A percentile compares a stretch with the other conserved stretches of the same genome.
phyloP scores from a whole-genome alignment of 2,113 vertebrate genomes.

The Rhinichthys klamathensis region DNA sequence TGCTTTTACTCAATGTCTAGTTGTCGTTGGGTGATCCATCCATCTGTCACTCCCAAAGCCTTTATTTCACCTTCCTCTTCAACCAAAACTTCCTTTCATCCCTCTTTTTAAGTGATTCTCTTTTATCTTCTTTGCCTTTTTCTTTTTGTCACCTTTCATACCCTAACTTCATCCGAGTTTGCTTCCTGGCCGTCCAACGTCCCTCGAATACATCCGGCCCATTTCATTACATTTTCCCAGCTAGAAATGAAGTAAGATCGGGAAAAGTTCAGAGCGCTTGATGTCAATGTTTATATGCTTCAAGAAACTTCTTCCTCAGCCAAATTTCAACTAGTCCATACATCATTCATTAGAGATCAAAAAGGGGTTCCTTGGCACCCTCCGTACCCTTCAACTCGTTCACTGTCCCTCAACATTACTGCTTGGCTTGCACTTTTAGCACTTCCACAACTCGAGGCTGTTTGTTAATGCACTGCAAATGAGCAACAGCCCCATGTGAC shows the following conservation, averaged over 20 bases:
- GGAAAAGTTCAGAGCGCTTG: background rate
- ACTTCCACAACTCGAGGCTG: background rate
- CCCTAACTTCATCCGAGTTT: background rate
- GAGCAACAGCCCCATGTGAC: background rate
- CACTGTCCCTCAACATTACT: conserved; percentile 17
- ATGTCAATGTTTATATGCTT: conserved; percentile 21
- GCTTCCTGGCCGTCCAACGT: background rate
- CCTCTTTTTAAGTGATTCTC: conserved; percentile 22
- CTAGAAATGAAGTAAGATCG: background rate
- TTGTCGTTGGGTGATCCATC: conserved; percentile 30
- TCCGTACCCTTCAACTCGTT: background rate
- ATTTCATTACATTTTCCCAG: background rate
- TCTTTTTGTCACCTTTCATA: background rate
- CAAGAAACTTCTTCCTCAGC: conserved; percentile 25
- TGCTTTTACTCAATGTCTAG: conserved; percentile 16
- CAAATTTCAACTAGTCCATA: conserved; percentile 25
- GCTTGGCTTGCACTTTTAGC: conserved; percentile 36
- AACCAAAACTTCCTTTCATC: conserved; percentile 24
- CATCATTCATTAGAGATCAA: conserved; percentile 41
- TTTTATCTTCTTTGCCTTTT: conserved; percentile 23
- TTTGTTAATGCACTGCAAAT: conserved; percentile 24
- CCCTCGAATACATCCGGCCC: background rate
- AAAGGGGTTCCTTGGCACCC: background rate
- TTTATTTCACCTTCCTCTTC: conserved; percentile 19
- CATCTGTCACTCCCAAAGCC: conserved; percentile 19